A percentile compares a stretch with the other conserved stretches of the same genome.
Evolutionary conservation across 2,888 invertebrate genomes (phyloP).

Genomic region (Lacanobia wlatinum): DNA sequence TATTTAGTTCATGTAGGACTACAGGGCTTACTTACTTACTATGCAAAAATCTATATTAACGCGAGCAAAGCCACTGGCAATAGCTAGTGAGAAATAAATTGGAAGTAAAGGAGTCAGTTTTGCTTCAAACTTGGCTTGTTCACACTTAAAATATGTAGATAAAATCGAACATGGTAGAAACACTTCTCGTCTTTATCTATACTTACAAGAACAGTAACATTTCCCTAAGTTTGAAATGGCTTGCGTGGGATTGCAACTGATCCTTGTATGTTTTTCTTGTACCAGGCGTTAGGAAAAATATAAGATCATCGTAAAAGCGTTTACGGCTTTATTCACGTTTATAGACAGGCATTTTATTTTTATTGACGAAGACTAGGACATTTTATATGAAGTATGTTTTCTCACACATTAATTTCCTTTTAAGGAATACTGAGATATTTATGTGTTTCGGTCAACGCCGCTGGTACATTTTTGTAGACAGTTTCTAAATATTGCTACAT

Average conservation of each 20-base stretch:
- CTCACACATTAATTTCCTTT: constrained; percentile 28
- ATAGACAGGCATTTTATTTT: constrained; percentile 36
- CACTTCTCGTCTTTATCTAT: constrained; percentile 27
- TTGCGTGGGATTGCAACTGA: constrained; percentile 51
- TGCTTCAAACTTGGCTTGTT: background rate
- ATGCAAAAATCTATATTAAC: too few species aligned
- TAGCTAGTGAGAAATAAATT: background rate
- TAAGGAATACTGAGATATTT: constrained; percentile 1
- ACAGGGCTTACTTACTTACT: too few species aligned
- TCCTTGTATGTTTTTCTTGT: constrained; percentile 50
- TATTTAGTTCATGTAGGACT: too few species aligned
- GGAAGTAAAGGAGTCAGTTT: background rate
- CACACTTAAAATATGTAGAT: constrained; percentile 21
- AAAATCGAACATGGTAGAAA: constrained; percentile 25
- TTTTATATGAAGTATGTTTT: constrained; percentile 51
- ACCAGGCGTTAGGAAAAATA: constrained; percentile 31
- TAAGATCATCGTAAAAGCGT: constrained; percentile 45
- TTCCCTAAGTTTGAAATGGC: constrained; percentile 32
- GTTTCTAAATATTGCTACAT: background rate
- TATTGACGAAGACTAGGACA: constrained; percentile 34
- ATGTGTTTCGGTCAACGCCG: background rate
- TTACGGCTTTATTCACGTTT: constrained; percentile 28
- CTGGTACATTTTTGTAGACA: constrained; percentile 13
- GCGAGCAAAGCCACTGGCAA: too few species aligned
- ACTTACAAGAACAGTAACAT: constrained; percentile 37